These are phyloP conservation scores for Nematolebias whitei DNA, from an alignment of 2,113 vertebrate species.

Conservation along the genomic window DNA sequence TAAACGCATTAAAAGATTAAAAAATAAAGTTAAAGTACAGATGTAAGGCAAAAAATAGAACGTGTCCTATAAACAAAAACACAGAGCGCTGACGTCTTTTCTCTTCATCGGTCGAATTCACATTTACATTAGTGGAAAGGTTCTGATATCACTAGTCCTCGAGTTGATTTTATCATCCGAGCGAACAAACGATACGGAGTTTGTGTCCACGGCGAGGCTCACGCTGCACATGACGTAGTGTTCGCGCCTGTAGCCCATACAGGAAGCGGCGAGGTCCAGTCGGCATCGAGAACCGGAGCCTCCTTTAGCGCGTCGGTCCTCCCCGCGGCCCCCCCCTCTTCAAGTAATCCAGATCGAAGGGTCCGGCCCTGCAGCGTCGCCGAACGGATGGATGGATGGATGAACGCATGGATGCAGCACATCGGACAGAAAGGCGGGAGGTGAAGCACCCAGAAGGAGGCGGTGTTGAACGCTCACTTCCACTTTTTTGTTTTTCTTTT, in stretches of 20 bases:
- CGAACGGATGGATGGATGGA: slow-evolving; percentile 42
- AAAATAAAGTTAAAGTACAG: slow-evolving; percentile 59
- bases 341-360: slow-evolving; percentile 78
- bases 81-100: slow-evolving; percentile 50
- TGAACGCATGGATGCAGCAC: slow-evolving; percentile 54
- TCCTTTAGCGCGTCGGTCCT: slow-evolving; percentile 15
- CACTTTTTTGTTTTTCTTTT: not conserved
- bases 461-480: not conserved
- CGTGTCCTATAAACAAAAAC: slow-evolving; percentile 75
- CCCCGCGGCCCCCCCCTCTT: slow-evolving; percentile 52
- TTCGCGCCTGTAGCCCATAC: slow-evolving; percentile 30
- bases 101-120: slow-evolving; percentile 73
- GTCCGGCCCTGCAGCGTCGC: slow-evolving; percentile 64
- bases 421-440: slow-evolving; percentile 12
- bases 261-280: slow-evolving; percentile 7
- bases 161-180: slow-evolving; percentile 9
- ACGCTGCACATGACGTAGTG: slow-evolving; percentile 31
- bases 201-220: slow-evolving; percentile 21
- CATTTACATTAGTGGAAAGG: slow-evolving; percentile 68
- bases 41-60: slow-evolving; percentile 78
- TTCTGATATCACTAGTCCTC: slow-evolving; percentile 49
- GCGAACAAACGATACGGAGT: not conserved
- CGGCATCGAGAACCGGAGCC: slow-evolving; percentile 2
- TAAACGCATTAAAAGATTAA: slow-evolving; percentile 70
- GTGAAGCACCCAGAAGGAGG: slow-evolving; percentile 24